Conservation (phyloP, 2,797 vertebrate species). For the Helicolenus hilgendorfi region DNA sequence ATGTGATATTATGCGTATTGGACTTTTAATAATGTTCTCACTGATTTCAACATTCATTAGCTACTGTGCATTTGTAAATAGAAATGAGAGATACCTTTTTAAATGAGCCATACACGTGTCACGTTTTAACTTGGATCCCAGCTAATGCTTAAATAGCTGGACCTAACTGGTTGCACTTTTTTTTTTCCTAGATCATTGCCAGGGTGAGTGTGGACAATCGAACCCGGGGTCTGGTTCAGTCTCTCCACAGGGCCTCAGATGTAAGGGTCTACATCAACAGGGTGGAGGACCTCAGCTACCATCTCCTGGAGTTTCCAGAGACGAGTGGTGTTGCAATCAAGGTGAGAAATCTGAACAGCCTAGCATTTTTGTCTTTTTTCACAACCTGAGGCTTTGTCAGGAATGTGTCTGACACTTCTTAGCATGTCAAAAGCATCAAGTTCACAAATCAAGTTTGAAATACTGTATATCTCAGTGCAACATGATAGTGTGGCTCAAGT, state of each 20-base stretch:
- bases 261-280: constrained; percentile 94
- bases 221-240: constrained; percentile 95
- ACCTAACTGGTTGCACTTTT: neutral
- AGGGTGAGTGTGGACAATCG: constrained; percentile 97
- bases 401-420: too few species aligned
- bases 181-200: constrained; percentile 93
- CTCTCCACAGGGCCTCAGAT: constrained; percentile 93
- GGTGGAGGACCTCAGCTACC: constrained; percentile 97
- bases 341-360: constrained; percentile 81
- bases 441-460: too few species aligned
- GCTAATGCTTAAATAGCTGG: neutral
- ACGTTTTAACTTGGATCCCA: neutral
- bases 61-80: neutral
- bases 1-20: neutral
- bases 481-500: neutral
- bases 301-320: constrained; percentile 97
- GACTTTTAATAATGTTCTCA: neutral
- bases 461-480: too few species aligned
- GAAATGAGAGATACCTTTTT: neutral
- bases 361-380: neutral
- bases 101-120: neutral
- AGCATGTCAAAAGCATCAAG: neutral
- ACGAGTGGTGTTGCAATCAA: constrained; percentile 95
- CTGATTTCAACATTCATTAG: neutral
- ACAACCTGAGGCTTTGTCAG: neutral